phyloP scores from a whole-genome alignment of 2,888 invertebrate genomes.

The Lacanobia oleracea region DNA sequence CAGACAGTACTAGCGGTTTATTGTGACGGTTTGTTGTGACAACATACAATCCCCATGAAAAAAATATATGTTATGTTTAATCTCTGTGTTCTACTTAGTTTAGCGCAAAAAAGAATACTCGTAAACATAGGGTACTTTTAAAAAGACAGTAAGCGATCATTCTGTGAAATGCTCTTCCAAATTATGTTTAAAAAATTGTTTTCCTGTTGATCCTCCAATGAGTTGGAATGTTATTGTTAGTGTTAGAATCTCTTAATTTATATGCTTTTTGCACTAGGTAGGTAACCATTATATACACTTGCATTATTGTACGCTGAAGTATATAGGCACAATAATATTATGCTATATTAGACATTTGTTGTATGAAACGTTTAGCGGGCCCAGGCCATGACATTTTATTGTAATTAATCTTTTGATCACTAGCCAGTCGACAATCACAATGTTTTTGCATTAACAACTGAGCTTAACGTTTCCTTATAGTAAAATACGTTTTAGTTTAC shows the following conservation, averaged over 20 bases:
- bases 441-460: no score
- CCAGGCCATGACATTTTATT: constrained; percentile 44
- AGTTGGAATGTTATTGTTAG: constrained; percentile 10
- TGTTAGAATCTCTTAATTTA: constrained; percentile 35
- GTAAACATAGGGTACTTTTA: not conserved
- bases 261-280: constrained; percentile 34
- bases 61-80: not conserved
- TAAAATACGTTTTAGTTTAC: no score
- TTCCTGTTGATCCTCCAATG: constrained; percentile 5
- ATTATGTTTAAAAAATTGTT: not conserved
- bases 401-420: constrained; percentile 18
- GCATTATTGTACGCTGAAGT: constrained; percentile 18
- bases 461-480: no score
- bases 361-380: not conserved
- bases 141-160: constrained; percentile 6
- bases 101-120: constrained; percentile 12
- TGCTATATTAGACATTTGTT: constrained; percentile 25
- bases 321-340: constrained; percentile 31
- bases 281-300: constrained; percentile 12
- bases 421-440: no score
- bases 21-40: not conserved
- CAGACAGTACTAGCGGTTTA: not conserved
- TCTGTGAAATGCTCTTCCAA: not conserved
- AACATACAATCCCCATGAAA: no score
- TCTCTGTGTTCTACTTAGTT: not conserved